These are phyloP conservation scores for Branchinecta lindahli DNA, from an alignment of 1,140 invertebrate genomes.

Conservation along the genomic window DNA sequence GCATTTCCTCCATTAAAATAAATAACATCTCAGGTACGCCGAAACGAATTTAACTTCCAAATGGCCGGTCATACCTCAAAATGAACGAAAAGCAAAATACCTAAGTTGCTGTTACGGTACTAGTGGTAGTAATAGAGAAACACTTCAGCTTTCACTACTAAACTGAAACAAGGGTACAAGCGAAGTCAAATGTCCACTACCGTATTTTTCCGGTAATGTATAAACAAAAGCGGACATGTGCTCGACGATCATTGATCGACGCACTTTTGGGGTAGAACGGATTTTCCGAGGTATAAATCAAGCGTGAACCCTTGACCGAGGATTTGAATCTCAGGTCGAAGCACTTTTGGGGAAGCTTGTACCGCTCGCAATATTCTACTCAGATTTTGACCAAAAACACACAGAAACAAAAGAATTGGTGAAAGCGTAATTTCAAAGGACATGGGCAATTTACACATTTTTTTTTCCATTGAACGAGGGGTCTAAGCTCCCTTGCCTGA, in stretches of 20 bases:
- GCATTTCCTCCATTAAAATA: background rate
- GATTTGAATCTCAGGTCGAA: background rate
- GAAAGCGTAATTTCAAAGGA: background rate
- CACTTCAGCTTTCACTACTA: background rate
- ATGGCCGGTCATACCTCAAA: background rate
- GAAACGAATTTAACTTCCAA: conserved; percentile 1
- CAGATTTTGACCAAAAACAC: conserved; percentile 1
- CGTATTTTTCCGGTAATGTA: background rate
- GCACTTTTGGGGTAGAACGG: too few species aligned
- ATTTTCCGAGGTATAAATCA: too few species aligned
- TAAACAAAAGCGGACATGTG: background rate
- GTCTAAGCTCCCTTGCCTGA: background rate
- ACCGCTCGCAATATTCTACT: background rate
- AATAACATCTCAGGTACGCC: background rate
- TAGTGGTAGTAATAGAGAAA: background rate
- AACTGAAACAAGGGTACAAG: background rate
- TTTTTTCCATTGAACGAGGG: background rate
- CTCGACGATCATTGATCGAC: background rate
- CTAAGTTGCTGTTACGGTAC: background rate
- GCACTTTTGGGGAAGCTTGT: background rate
- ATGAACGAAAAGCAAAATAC: background rate
- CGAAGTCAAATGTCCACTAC: background rate
- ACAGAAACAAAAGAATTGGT: background rate
- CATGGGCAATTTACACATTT: background rate
- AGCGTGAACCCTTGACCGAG: too few species aligned